phyloP scores from a whole-genome alignment of 2,797 vertebrate species.

The Cephalopachus bancanus region DNA sequence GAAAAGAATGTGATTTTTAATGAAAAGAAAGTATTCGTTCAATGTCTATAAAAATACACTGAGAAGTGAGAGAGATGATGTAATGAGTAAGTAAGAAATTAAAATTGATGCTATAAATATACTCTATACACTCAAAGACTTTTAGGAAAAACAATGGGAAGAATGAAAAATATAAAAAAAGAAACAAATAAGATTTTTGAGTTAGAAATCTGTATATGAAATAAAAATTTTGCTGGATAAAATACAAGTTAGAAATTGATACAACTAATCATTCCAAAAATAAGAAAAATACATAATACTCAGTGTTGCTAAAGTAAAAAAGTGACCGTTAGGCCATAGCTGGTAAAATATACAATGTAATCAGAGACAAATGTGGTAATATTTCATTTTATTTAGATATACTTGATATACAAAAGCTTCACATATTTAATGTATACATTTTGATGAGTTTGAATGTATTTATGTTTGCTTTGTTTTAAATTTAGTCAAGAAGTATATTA shows the following conservation, averaged over 20 bases:
- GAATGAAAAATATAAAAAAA: background rate
- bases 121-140: background rate
- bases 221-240: slow-evolving; percentile 10
- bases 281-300: background rate
- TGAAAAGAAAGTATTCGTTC: background rate
- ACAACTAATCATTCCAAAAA: background rate
- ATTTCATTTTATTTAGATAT: background rate
- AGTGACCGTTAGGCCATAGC: background rate
- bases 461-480: background rate
- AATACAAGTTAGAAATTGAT: slow-evolving; percentile 21
- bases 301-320: background rate
- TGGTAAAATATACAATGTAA: background rate
- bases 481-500: background rate
- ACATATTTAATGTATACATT: background rate
- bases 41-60: background rate
- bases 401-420: background rate
- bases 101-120: background rate
- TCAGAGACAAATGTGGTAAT: background rate
- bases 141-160: background rate
- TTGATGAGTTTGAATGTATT: background rate
- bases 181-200: background rate
- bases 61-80: background rate
- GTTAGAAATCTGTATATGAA: background rate
- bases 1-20: background rate
- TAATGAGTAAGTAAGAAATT: background rate